Percentiles rank a stretch among this genome's conserved stretches.
Evolutionary conservation across 2,113 vertebrate genomes (phyloP).

Genomic region (Dromaius novaehollandiae): DNA sequence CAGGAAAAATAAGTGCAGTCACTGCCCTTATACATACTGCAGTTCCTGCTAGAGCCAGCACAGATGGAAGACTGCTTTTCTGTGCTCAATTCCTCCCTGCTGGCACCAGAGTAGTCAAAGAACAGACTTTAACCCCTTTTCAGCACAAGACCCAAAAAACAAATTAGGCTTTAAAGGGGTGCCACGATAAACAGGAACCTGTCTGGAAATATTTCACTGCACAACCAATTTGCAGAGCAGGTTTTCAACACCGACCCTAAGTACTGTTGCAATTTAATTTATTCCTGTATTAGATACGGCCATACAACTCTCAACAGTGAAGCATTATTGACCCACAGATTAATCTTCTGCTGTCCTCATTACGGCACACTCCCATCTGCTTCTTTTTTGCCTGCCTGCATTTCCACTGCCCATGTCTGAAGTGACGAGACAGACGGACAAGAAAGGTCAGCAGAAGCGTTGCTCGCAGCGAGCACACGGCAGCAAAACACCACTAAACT

Average conservation of each 20-base stretch:
- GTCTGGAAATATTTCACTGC: neutral
- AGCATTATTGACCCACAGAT: neutral
- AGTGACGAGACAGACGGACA: fast-evolving
- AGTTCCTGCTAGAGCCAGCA: fast-evolving
- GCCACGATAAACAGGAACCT: neutral
- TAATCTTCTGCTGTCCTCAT: neutral
- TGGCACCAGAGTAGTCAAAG: neutral
- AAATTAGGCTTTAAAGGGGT: neutral
- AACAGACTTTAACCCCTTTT: neutral
- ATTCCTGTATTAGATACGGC: neutral
- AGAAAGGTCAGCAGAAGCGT: neutral
- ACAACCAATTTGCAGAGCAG: neutral
- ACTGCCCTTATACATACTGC: neutral
- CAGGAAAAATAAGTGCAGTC: neutral
- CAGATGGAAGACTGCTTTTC: neutral
- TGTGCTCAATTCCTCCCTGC: neutral
- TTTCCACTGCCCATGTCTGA: neutral
- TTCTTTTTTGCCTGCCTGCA: neutral
- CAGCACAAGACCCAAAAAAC: neutral
- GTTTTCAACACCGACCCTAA: constrained; percentile 7
- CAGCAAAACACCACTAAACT: fast-evolving
- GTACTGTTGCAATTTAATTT: neutral
- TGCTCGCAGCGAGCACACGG: too few relatives aligned
- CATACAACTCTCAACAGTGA: neutral
- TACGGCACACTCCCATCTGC: neutral